phyloP scores from a whole-genome alignment of 1,140 invertebrate genomes.

The Platorchestia sp. region DNA sequence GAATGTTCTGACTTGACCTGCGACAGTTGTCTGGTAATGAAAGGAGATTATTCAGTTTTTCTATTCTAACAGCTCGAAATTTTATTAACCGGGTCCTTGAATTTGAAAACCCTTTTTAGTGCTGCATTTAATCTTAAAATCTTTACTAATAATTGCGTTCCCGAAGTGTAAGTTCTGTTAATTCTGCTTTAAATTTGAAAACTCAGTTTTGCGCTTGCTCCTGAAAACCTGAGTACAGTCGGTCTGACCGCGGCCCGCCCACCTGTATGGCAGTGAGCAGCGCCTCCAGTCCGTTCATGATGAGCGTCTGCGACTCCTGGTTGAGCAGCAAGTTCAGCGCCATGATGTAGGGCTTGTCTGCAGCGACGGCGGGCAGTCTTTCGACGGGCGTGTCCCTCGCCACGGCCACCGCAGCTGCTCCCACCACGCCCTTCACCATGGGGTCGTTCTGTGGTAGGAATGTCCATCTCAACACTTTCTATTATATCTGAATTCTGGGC shows the following conservation, averaged over 20 bases:
- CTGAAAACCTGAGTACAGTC: too few species aligned
- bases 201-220: not conserved
- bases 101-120: too few species aligned
- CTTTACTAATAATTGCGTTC: too few species aligned
- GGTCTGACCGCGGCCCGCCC: too few species aligned
- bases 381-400: not conserved
- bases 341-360: not conserved
- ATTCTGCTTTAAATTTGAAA: not conserved
- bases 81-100: too few species aligned
- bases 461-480: not conserved
- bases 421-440: constrained; percentile 10
- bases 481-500: too few species aligned
- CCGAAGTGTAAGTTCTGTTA: too few species aligned
- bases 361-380: not conserved
- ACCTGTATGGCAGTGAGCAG: constrained; percentile 37
- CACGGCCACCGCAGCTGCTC: not conserved
- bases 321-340: not conserved
- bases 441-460: not conserved
- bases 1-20: too few species aligned
- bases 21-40: too few species aligned
- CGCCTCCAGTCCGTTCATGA: constrained; percentile 32
- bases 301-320: not conserved
- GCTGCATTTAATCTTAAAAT: too few species aligned
- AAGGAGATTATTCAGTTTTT: too few species aligned
- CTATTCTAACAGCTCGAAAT: too few species aligned